Conservation (phyloP, 2,797 vertebrate species). For the Rhynchotus rufescens region DNA sequence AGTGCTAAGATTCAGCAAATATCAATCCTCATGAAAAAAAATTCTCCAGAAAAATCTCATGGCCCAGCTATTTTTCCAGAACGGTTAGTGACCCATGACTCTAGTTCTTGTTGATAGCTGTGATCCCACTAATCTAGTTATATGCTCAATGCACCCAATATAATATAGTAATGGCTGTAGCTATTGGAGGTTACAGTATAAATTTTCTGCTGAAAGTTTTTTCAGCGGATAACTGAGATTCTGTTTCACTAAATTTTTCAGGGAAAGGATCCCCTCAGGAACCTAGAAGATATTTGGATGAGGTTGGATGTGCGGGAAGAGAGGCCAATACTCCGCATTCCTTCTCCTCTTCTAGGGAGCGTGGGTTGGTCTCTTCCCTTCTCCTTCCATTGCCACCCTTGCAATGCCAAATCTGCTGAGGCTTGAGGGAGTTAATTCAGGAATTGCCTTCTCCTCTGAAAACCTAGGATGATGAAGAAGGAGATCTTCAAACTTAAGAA, state of each 20-base stretch:
- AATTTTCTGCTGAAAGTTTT: background rate
- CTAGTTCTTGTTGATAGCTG: background rate
- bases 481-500: background rate
- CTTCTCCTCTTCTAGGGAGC: background rate
- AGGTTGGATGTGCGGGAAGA: background rate
- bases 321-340: background rate
- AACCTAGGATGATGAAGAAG: background rate
- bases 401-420: background rate
- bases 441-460: background rate
- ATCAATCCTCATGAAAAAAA: background rate
- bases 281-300: background rate
- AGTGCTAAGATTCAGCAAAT: background rate
- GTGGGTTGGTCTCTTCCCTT: background rate
- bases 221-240: background rate
- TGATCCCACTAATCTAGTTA: background rate
- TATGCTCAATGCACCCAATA: background rate
- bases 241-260: background rate
- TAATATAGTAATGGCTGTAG: background rate
- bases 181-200: background rate
- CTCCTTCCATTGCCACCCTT: background rate
- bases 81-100: background rate
- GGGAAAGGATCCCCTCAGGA: background rate
- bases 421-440: background rate
- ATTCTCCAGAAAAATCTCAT: background rate
- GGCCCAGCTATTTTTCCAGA: background rate